These are phyloP conservation scores for Centropus bengalensis DNA, from an alignment of 2,113 vertebrate species.

Conservation along the genomic window DNA sequence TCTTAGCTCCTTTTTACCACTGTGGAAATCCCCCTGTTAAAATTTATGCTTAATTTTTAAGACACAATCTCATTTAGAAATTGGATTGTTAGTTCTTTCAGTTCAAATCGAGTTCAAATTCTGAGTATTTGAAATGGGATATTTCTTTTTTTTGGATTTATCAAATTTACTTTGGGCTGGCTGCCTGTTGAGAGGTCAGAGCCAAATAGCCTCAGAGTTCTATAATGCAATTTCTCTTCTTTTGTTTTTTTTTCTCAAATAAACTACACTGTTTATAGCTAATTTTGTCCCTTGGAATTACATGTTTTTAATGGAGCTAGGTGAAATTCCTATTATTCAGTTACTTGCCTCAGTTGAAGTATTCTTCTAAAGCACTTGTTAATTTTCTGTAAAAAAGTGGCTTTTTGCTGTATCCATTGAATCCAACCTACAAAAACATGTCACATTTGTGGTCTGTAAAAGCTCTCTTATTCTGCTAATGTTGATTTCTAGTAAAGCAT, in stretches of 20 bases:
- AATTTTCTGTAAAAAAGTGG: not conserved
- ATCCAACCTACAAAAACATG: not conserved
- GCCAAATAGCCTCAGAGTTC: not conserved
- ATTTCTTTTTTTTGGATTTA: not conserved
- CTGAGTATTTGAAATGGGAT: not conserved
- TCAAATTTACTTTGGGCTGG: not conserved
- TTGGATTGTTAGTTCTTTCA: not conserved
- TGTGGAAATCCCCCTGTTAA: not conserved
- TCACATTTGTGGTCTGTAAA: not conserved
- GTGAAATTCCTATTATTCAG: not conserved
- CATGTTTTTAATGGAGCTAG: not conserved
- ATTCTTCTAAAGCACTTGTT: not conserved
- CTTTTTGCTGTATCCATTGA: not conserved
- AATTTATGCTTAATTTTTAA: not conserved
- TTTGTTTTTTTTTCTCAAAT: not conserved
- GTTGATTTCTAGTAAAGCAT: conserved; percentile 5
- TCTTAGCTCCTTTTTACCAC: not conserved
- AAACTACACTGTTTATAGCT: not conserved
- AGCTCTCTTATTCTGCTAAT: not conserved
- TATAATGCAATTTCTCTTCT: not conserved
- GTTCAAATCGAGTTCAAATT: not conserved
- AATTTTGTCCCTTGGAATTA: not conserved
- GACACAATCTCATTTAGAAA: not conserved
- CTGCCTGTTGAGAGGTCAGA: not conserved
- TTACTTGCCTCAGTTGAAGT: not conserved